Evolutionary conservation across 1,140 invertebrate species (phyloP).

Genomic region (Drosophila neocordata): DNA sequence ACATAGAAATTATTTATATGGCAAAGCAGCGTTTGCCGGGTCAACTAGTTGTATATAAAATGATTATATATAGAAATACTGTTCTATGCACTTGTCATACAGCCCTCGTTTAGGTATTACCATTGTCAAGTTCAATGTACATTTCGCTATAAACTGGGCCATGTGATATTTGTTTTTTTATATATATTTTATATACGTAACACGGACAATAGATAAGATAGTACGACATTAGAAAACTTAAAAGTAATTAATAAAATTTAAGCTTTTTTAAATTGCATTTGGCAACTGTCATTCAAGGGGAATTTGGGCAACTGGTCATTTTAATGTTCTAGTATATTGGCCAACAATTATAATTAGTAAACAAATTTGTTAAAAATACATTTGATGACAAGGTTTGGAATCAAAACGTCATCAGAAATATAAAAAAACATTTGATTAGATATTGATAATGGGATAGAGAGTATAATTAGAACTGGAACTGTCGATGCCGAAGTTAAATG

Average conservation of each 20-base stretch:
- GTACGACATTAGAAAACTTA: not conserved
- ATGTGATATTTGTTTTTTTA: slow-evolving; percentile 30
- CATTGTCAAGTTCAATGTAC: slow-evolving; percentile 40
- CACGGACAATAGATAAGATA: slow-evolving; percentile 38
- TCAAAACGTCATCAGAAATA: slow-evolving; percentile 11
- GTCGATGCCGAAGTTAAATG: not conserved
- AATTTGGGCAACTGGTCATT: slow-evolving; percentile 2
- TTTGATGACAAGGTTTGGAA: slow-evolving; percentile 6
- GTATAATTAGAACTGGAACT: not conserved
- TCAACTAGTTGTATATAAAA: too few relatives aligned
- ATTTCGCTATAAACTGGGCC: slow-evolving; percentile 3
- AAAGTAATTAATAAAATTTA: slow-evolving; percentile 25
- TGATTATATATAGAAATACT: too few relatives aligned
- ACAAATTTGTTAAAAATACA: slow-evolving; percentile 15
- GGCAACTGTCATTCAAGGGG: not conserved
- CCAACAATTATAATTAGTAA: slow-evolving; percentile 18
- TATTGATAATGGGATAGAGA: not conserved
- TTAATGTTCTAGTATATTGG: not conserved
- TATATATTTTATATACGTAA: slow-evolving; percentile 3
- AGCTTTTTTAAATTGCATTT: slow-evolving; percentile 10
- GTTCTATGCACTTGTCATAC: not conserved
- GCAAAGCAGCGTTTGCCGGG: too few relatives aligned
- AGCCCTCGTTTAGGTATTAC: not conserved
- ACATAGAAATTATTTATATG: too few relatives aligned
- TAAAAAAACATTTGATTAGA: slow-evolving; percentile 13